phyloP scores from a whole-genome alignment of 2,113 vertebrate species.

The Sorex araneus region DNA sequence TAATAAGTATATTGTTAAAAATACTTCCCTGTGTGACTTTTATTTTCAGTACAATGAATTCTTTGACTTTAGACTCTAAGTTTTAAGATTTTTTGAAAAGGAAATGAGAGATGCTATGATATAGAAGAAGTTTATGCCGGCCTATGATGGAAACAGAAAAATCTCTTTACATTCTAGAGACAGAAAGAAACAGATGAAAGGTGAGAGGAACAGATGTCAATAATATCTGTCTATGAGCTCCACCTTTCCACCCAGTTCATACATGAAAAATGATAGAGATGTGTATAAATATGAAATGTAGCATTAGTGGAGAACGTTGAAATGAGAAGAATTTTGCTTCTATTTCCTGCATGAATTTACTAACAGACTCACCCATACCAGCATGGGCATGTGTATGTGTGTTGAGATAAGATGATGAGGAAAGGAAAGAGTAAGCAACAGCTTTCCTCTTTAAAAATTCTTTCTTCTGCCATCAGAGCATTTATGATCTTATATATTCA shows the following conservation, averaged over 20 bases:
- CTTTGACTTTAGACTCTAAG: constrained; percentile 9
- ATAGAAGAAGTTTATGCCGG: background rate
- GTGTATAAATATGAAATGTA: background rate
- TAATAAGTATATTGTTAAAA: background rate
- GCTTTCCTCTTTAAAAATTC: background rate
- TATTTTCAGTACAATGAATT: background rate
- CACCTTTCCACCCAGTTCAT: background rate
- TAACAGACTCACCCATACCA: background rate
- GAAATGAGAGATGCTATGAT: background rate
- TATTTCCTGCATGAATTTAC: background rate
- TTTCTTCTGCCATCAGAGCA: constrained; percentile 10
- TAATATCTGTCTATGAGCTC: background rate
- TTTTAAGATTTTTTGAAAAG: constrained; percentile 47
- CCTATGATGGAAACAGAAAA: background rate
- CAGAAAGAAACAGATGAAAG: background rate
- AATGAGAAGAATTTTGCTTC: background rate
- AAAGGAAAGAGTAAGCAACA: background rate
- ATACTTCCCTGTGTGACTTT: background rate
- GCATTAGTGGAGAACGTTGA: constrained; percentile 11
- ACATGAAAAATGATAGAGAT: background rate
- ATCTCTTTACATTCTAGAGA: background rate
- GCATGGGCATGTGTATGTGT: background rate
- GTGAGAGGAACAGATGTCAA: background rate
- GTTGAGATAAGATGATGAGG: background rate
- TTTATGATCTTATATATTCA: constrained; percentile 33